Evolutionary conservation across 1,140 invertebrate species (phyloP).

Genomic region (Habropoda laboriosa): DNA sequence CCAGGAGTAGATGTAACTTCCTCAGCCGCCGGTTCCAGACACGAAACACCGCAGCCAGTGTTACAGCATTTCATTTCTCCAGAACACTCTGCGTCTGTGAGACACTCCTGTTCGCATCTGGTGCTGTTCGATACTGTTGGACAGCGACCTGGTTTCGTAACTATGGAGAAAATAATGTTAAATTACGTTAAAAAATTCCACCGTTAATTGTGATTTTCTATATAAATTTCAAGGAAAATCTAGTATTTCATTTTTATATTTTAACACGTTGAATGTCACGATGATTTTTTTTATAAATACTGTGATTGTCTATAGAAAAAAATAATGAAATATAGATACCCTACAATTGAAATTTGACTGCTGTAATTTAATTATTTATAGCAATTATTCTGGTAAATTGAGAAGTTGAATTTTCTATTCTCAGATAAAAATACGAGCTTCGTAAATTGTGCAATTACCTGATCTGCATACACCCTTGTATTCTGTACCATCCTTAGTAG

Average conservation of each 20-base stretch:
- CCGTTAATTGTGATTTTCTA: too few species aligned
- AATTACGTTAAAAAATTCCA: too few species aligned
- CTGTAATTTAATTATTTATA: too few species aligned
- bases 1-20: slow-evolving; percentile 63
- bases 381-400: not conserved
- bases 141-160: slow-evolving; percentile 89
- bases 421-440: not conserved
- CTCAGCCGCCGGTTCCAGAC: slow-evolving; percentile 83
- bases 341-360: too few species aligned
- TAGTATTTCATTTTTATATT: too few species aligned
- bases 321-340: too few species aligned
- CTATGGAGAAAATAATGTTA: slow-evolving; percentile 72
- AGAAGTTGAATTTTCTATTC: too few species aligned
- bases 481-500: slow-evolving; percentile 78
- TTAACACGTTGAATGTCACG: too few species aligned
- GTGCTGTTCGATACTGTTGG: slow-evolving; percentile 82
- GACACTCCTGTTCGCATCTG: slow-evolving; percentile 87
- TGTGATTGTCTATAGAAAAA: too few species aligned
- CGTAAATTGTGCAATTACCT: slow-evolving; percentile 77
- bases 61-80: slow-evolving; percentile 91
- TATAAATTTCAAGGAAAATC: too few species aligned
- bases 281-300: too few species aligned
- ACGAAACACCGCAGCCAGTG: slow-evolving; percentile 89
- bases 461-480: slow-evolving; percentile 85
- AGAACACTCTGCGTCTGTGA: slow-evolving; percentile 91